Evolutionary conservation across 1,140 invertebrate species (phyloP).

Genomic region (Glossosoma conforme): DNA sequence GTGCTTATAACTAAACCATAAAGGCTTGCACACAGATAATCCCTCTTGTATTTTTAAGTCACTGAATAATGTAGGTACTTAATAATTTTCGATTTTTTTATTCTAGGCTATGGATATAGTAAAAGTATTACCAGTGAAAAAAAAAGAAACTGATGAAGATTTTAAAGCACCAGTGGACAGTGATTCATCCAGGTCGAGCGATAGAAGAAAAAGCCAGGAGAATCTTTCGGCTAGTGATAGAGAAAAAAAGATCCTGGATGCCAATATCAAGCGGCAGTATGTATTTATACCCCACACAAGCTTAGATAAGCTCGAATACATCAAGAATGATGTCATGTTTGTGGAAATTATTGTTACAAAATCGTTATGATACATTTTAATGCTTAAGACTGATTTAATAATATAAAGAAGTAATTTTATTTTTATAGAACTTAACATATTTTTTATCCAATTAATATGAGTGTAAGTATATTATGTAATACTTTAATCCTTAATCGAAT

Average conservation of each 20-base stretch:
- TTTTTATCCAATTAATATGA: too few relatives aligned
- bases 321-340: constrained; percentile 61
- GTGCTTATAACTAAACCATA: too few relatives aligned
- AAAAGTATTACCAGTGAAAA: constrained; percentile 41
- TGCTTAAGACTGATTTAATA: neutral
- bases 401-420: too few relatives aligned
- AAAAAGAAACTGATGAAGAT: constrained; percentile 15
- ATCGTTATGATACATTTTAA: neutral
- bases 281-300: constrained; percentile 68
- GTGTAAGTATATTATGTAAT: too few relatives aligned
- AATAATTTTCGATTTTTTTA: neutral
- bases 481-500: too few relatives aligned
- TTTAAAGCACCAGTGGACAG: neutral
- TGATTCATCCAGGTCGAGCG: neutral
- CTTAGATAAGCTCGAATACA: constrained; percentile 59
- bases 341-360: constrained; percentile 54
- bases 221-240: constrained; percentile 36
- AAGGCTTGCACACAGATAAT: too few relatives aligned
- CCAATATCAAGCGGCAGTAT: constrained; percentile 53
- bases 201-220: constrained; percentile 34
- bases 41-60: too few relatives aligned
- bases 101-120: constrained; percentile 48
- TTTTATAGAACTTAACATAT: too few relatives aligned
- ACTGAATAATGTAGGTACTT: neutral
- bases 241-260: constrained; percentile 7